phyloP scores from a whole-genome alignment of 2,888 invertebrate species.

The Parochlus steinenii region DNA sequence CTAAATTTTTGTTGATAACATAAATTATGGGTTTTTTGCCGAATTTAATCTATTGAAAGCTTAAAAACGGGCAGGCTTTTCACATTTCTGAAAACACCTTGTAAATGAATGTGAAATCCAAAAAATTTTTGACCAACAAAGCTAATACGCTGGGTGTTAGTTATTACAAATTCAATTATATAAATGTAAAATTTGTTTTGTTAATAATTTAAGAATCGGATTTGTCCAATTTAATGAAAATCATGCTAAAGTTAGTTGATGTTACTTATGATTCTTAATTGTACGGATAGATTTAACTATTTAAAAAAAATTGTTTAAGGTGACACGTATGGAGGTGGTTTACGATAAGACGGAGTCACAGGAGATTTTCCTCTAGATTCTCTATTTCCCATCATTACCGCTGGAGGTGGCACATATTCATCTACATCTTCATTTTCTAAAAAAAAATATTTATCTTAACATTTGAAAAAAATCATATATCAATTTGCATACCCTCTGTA shows the following conservation, averaged over 20 bases:
- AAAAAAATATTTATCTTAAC: conserved; percentile 3
- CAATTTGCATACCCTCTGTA: conserved; percentile 22
- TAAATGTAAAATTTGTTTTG: too few relatives aligned
- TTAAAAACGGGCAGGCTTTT: too few relatives aligned
- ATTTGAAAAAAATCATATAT: conserved; percentile 1
- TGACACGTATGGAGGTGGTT: conserved; percentile 93
- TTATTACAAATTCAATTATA: too few relatives aligned
- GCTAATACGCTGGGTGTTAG: too few relatives aligned
- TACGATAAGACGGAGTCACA: conserved; percentile 80
- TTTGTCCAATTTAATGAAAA: conserved; percentile 4
- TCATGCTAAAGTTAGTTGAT: not conserved
- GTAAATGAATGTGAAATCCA: too few relatives aligned
- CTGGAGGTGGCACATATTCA: conserved; percentile 83
- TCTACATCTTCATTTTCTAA: conserved; percentile 39
- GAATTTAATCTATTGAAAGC: too few relatives aligned
- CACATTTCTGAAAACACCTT: too few relatives aligned
- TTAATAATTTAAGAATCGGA: too few relatives aligned
- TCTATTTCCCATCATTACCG: conserved; percentile 41
- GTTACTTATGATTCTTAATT: not conserved
- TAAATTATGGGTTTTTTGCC: too few relatives aligned
- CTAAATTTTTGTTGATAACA: too few relatives aligned
- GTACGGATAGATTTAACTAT: conserved; percentile 1
- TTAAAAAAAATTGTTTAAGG: conserved; percentile 49
- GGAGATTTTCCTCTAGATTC: conserved; percentile 62
- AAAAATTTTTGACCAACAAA: too few relatives aligned